Base-by-base conservation (phyloP, 1,140 invertebrate genomes). In the Zaprionus capensis region DNA sequence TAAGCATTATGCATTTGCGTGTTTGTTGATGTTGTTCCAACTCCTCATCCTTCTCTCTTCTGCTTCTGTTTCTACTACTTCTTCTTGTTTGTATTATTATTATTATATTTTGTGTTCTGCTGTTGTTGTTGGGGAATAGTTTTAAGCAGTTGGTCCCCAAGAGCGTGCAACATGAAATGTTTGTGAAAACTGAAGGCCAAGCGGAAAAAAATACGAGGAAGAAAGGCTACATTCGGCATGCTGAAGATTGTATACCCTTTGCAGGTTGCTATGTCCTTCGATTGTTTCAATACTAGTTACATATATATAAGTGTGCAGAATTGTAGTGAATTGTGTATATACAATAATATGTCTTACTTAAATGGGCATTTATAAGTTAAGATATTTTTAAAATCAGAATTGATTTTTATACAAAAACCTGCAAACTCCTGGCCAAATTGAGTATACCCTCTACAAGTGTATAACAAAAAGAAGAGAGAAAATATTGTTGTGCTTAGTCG, bases 1-100 rank as follows among this genome's bases (percentile, higher is more conserved):
- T 76, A 76, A 76, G 68, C 68, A 76, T 76, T 76, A 76, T 76
- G 73, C 61, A 71, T 71, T 71, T 76, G 73, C 67, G 72, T 75
- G 72, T 71, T 71, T 76, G 73, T 44, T 71, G 20, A 38, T 70
- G 58, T 57, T 69, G 20, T 61, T 55, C 7, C 59, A 51, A 6
- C 53, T 56, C 15, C 15, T 58, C 17, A 17, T 20, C 12, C 56
- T 17, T 9, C 12, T 6, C 14, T 11, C 36, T 14, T 34, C 9
- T 55, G 4, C 22, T 28, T 55, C 24, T 22, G 38, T 5, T 31
- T 31, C 26, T 28, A 28, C 26, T 28, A 34, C 24, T 44, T 59
- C 36, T 63, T 55, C 17, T 41, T 41, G 22, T 15, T 26, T 7
- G 11, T 38, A 11, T 56, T 56, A 55, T 55, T 64, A n/a, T 63